Percentiles rank a stretch among this genome's conserved stretches.
Conservation (phyloP, 2,797 vertebrate genomes). For the Protosalanx chinensis region DNA sequence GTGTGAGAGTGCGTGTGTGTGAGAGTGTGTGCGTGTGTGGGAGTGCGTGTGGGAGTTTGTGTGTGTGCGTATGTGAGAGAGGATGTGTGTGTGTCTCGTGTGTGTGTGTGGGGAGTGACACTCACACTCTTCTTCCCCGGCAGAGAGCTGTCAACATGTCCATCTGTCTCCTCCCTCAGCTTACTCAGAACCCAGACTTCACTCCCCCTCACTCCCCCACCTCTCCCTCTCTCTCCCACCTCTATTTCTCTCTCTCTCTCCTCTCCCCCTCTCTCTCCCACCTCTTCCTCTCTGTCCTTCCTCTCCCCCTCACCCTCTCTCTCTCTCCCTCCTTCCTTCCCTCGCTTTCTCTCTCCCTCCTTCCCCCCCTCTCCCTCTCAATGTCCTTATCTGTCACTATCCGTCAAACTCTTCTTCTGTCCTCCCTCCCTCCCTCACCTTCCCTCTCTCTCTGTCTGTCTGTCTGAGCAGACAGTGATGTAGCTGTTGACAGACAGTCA, state of each 20-base stretch:
- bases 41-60: neutral
- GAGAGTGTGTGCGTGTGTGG: neutral
- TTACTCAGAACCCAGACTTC: neutral
- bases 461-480: no score
- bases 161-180: neutral
- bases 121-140: no score
- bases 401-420: no score
- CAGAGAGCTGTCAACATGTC: neutral
- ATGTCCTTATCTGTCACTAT: no score
- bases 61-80: slow-evolving; percentile 1
- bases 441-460: neutral
- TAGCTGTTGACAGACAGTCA: no score
- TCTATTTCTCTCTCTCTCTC: no score
- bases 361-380: neutral
- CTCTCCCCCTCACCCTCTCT: neutral
- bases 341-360: neutral
- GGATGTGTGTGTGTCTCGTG: slow-evolving; percentile 28
- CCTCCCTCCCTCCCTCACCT: neutral
- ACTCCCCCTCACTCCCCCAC: neutral
- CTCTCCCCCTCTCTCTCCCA: neutral
- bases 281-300: neutral
- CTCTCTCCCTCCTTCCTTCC: neutral
- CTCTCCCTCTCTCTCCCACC: neutral
- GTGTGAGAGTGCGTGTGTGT: neutral
- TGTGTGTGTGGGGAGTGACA: neutral